phyloP scores from a whole-genome alignment of 2,113 vertebrate genomes.

The Macquaria australasica region DNA sequence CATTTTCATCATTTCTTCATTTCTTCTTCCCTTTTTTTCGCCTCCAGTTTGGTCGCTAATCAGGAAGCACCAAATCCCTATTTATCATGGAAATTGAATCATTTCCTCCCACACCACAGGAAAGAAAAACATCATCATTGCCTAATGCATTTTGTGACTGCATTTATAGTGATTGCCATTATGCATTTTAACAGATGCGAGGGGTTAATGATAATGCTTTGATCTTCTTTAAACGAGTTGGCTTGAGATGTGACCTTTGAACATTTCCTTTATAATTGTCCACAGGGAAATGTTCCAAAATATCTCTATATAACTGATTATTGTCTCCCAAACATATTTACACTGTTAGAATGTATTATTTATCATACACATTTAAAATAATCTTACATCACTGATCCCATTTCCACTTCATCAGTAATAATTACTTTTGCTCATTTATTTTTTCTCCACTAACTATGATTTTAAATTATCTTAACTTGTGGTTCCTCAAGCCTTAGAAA shows the following conservation, averaged over 20 bases:
- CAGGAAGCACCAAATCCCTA: constrained; percentile 82
- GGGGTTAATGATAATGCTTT: constrained; percentile 78
- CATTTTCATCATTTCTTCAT: constrained; percentile 60
- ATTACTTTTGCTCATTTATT: neutral
- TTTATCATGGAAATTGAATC: constrained; percentile 84
- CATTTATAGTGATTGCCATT: constrained; percentile 63
- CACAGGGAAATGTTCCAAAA: constrained; percentile 27
- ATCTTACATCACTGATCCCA: neutral
- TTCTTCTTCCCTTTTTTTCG: constrained; percentile 32
- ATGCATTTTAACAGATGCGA: constrained; percentile 67
- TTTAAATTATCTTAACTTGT: neutral
- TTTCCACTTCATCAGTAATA: neutral
- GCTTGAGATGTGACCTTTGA: constrained; percentile 48
- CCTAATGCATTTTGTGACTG: constrained; percentile 75
- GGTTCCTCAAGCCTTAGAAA: neutral
- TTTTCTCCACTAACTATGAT: neutral
- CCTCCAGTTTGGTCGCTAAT: constrained; percentile 74
- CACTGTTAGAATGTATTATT: neutral
- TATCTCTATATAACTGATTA: neutral
- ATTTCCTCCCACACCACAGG: constrained; percentile 86
- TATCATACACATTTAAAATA: neutral
- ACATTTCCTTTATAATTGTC: constrained; percentile 23
- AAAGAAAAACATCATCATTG: constrained; percentile 84
- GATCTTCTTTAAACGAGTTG: constrained; percentile 66
- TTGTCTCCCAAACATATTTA: neutral